These are phyloP conservation scores for Disparrhopalites patrizii DNA, from an alignment of 2,888 invertebrate species.

Conservation along the genomic window DNA sequence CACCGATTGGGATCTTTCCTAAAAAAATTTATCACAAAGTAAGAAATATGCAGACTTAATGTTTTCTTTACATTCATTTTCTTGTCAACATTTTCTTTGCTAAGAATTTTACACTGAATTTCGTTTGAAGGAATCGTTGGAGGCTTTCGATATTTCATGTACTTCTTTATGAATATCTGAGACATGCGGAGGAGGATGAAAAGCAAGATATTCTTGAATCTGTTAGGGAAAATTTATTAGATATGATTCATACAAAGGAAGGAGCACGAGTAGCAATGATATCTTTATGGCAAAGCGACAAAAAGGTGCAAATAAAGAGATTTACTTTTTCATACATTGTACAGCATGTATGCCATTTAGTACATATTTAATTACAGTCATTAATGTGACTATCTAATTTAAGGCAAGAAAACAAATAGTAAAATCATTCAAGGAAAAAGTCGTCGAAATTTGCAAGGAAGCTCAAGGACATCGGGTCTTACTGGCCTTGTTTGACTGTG, in stretches of 20 bases:
- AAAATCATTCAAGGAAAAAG: conserved; percentile 81
- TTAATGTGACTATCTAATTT: conserved; percentile 15
- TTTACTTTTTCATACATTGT: background rate
- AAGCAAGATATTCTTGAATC: conserved; percentile 70
- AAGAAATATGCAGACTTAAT: conserved; percentile 41
- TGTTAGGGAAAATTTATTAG: conserved; percentile 63
- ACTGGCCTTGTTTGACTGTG: conserved; percentile 76
- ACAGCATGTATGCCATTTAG: background rate
- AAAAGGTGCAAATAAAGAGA: conserved; percentile 53
- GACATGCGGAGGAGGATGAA: conserved; percentile 66
- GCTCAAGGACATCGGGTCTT: conserved; percentile 82
- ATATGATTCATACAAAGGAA: conserved; percentile 70
- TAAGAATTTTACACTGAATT: background rate
- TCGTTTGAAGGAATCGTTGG: conserved; percentile 52
- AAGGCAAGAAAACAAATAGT: conserved; percentile 67
- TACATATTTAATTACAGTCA: background rate
- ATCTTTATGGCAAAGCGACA: conserved; percentile 76
- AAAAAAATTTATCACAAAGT: conserved; percentile 54
- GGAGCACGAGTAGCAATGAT: conserved; percentile 76
- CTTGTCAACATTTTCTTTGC: background rate
- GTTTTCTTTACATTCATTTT: background rate
- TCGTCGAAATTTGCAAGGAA: conserved; percentile 73
- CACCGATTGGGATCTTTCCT: conserved; percentile 54
- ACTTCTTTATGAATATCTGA: conserved; percentile 74
- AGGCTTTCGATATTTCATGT: conserved; percentile 68